Evolutionary conservation across 1,140 invertebrate species (phyloP).

Genomic region (Metaphire vulgaris): DNA sequence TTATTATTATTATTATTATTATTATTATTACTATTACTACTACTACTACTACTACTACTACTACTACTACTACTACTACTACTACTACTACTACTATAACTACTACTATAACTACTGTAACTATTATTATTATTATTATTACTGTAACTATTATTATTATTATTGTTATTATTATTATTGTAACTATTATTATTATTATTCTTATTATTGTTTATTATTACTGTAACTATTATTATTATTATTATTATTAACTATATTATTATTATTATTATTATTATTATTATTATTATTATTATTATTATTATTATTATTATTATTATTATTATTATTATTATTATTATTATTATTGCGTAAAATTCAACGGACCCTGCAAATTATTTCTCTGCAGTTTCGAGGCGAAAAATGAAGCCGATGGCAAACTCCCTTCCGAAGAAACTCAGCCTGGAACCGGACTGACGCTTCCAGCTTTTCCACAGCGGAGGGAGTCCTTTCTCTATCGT

Average conservation of each 20-base stretch:
- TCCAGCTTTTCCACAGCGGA: background rate
- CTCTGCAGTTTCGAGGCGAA: background rate
- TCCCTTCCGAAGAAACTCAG: background rate
- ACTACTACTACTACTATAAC: slow-evolving; percentile 11
- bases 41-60: slow-evolving; percentile 10
- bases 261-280: slow-evolving; percentile 16
- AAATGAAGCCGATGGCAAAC: background rate
- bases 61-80: slow-evolving; percentile 5
- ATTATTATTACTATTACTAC: background rate
- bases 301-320: slow-evolving; percentile 7
- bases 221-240: background rate
- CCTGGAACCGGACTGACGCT: background rate
- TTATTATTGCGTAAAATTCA: background rate
- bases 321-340: background rate
- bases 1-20: background rate
- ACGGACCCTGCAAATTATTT: background rate
- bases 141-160: slow-evolving; percentile 9
- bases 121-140: slow-evolving; percentile 1
- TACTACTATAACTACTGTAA: slow-evolving; percentile 10
- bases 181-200: slow-evolving; percentile 7
- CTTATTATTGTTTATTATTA: background rate
- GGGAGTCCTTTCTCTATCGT: background rate
- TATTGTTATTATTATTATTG: slow-evolving; percentile 7
- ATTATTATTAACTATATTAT: slow-evolving; percentile 6
- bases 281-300: slow-evolving; percentile 14